Evolutionary conservation across 1,140 invertebrate species (phyloP), one percentile per base, ranked within the genome.

Genomic region (Aphelinus certus): DNA sequence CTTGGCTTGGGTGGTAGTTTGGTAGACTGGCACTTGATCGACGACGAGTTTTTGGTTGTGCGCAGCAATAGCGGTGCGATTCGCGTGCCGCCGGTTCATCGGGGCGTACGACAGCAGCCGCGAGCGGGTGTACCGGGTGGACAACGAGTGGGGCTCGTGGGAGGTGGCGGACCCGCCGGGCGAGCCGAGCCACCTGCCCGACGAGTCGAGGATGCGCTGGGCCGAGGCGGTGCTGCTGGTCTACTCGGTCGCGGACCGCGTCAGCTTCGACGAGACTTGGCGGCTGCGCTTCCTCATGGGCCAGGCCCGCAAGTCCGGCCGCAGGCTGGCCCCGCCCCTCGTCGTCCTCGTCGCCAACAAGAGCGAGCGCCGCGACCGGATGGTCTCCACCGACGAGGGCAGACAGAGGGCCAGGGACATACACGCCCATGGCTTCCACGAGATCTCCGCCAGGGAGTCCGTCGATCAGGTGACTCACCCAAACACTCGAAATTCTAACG

Each of bases 191-290:
- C 51, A 6, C 1, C 48, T 71, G 0, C 77, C 78, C 2, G 57
- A 60, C 4, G 94, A 96, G 83, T 91, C 92, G 9, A 93, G 95
- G 80, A 94, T 95, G 51, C 88, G 93, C 53, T 95, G 94, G 91
- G 94, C 93, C 26, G 94, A 96, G 81, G 95, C 93, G 3, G 96
- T 96, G 82, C 91, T 96, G 55, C 87, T 96, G 1, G 94, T 96
- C 84, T 96, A 95, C 82, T 94, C 94, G 0, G 92, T 96, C 2
- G 94, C 94, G 3, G 94, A 95, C 82, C 93, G 94, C 77, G 92
- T 92, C 78, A 95, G 94, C 47, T 96, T 96, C 84, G 93, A 96
- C 82, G 94, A 95, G 81, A 95, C 93, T 81, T 93, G 93, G 81
- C 90, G 94, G 3, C 88, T 95, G 2, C 92, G 94, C 81, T 83